These are phyloP conservation scores for Heterochromis multidens DNA, from an alignment of 2,113 vertebrate genomes.

Conservation along the genomic window DNA sequence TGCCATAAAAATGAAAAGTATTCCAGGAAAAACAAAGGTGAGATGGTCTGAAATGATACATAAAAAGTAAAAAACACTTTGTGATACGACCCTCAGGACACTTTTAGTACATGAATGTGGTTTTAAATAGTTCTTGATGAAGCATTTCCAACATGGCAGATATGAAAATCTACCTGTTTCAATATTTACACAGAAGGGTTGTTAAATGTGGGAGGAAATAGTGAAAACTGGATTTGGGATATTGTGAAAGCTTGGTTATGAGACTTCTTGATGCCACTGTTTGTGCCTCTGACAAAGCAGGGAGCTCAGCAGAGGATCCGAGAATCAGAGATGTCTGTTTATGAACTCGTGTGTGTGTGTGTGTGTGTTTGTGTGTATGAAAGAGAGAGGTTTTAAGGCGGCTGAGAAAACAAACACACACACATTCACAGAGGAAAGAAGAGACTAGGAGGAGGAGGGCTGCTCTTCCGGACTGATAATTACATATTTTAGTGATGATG, in stretches of 20 bases:
- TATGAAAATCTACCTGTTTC: neutral
- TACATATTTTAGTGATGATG: conserved; percentile 43
- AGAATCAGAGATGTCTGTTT: conserved; percentile 11
- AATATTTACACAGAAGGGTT: neutral
- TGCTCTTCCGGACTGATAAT: conserved; percentile 43
- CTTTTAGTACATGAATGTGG: neutral
- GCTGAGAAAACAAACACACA: conserved; percentile 55
- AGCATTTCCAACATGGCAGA: neutral
- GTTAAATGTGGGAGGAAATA: neutral
- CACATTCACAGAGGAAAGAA: conserved; percentile 46
- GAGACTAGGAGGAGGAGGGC: conserved; percentile 26
- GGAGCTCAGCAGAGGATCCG: neutral
- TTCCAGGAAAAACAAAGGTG: accelerated
- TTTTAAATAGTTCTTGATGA: neutral
- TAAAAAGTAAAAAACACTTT: neutral
- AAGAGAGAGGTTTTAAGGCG: neutral
- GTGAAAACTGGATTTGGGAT: neutral
- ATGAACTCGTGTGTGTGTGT: conserved; percentile 1
- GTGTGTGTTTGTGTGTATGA: neutral
- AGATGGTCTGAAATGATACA: neutral
- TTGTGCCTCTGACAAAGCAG: neutral
- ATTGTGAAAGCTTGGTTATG: neutral
- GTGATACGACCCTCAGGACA: neutral
- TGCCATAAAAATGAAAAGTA: neutral
- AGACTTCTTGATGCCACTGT: neutral